Base-by-base conservation (phyloP, 2,888 invertebrate genomes). In the Timema cristinae region DNA sequence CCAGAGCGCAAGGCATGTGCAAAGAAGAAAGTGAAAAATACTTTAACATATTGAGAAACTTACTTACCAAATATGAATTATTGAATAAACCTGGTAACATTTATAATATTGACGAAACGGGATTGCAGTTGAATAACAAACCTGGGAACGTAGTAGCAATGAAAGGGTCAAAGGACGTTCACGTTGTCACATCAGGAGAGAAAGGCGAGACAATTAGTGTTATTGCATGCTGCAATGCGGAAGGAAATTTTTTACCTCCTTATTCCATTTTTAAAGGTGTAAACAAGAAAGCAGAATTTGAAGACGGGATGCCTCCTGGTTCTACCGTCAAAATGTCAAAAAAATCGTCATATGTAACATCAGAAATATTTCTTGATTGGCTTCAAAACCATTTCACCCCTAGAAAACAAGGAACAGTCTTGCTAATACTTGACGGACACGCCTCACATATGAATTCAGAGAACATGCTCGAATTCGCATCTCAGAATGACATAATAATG, bases 1-100 rank as follows among this genome's bases (percentile, higher is more conserved):
- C n/a, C n/a, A 77, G 77, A 80, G 76, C 70, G 79, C 67, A 78
- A 80, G 75, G 77, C 50, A 54, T 79, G 73, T 79, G 75, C 73
- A 76, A 77, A 76, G 72, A 76, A 71, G 78, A 77, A 75, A 76
- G 79, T 49, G 68, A 72, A n/a, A 70, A n/a, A n/a, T n/a, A n/a
- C n/a, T n/a, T n/a, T n/a, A n/a, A n/a, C n/a, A n/a, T n/a, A n/a
- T 70, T 80, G 48, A 68, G 74, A 66, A 72, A 72, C 70, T 74
- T 77, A 68, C 70, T 78, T 49, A 72, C 71, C 32, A 76, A 78
- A 73, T 75, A 79, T 75, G 75, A 78, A 56, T 66, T 76, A 71
- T 48, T 79, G 77, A 74, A 78, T 74, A 69, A 74, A 78, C 13
- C 69, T 48, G 59, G 69, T 6, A 47, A 50, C n/a, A 61, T 69